These are phyloP conservation scores for Ctenicera cuprea DNA, from an alignment of 2,888 invertebrate genomes.

Conservation along the genomic window DNA sequence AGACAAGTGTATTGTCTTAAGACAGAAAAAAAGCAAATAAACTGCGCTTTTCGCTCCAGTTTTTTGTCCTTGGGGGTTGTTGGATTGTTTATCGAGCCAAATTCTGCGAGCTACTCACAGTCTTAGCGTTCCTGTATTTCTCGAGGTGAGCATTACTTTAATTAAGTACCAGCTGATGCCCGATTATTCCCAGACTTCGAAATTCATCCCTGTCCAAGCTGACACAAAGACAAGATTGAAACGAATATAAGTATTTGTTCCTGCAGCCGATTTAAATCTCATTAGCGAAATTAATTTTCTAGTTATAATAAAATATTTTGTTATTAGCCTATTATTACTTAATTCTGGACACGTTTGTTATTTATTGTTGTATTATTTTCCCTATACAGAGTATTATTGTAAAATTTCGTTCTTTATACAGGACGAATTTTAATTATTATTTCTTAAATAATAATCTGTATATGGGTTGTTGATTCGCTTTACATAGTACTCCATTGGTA, in stretches of 20 bases:
- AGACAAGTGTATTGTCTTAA: conserved; percentile 32
- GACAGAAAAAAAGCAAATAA: conserved; percentile 27
- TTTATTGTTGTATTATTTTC: conserved; percentile 35
- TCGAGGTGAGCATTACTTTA: conserved; percentile 68
- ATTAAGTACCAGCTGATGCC: conserved; percentile 70
- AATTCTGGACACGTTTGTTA: conserved; percentile 49
- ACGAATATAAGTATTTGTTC: conserved; percentile 64
- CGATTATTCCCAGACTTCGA: conserved; percentile 67
- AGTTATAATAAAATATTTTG: conserved; percentile 54
- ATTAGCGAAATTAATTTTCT: conserved; percentile 56
- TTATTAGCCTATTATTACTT: conserved; percentile 52
- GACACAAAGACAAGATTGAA: conserved; percentile 65
- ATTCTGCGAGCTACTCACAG: conserved; percentile 52
- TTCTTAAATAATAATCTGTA: conserved; percentile 16
- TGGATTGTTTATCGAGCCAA: conserved; percentile 39
- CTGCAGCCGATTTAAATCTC: conserved; percentile 58
- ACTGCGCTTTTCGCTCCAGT: neutral
- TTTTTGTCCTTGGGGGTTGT: conserved; percentile 33
- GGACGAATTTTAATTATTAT: conserved; percentile 4
- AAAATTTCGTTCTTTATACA: neutral
- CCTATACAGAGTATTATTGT: conserved; percentile 40
- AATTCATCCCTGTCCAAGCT: conserved; percentile 61
- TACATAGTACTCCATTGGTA: conserved; percentile 24
- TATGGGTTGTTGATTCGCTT: conserved; percentile 17
- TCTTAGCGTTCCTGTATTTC: conserved; percentile 54